Conservation (phyloP, 2,888 invertebrate species). For the Mactromeris polynyma region DNA sequence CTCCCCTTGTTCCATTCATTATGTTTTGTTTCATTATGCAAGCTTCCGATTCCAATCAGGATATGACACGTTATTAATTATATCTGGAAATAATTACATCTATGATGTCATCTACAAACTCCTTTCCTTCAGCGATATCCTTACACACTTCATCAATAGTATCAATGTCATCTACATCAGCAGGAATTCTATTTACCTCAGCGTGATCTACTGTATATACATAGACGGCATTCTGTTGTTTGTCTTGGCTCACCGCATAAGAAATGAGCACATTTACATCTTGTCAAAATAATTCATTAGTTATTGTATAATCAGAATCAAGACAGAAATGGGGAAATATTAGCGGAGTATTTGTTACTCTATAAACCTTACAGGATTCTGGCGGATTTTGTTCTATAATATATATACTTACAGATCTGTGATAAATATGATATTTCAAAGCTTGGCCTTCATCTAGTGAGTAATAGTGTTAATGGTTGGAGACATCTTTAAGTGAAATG, state of each 20-base stretch:
- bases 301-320: conserved; percentile 17
- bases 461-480: too few species aligned
- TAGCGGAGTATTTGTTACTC: background rate
- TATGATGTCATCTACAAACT: background rate
- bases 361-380: background rate
- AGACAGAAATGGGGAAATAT: conserved; percentile 9
- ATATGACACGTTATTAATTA: background rate
- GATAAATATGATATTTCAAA: background rate
- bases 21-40: background rate
- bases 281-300: conserved; percentile 43
- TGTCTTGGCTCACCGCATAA: conserved; percentile 22
- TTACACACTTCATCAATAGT: background rate
- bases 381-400: background rate
- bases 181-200: background rate
- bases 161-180: background rate
- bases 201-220: background rate
- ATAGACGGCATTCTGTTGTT: conserved; percentile 18
- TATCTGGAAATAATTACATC: background rate
- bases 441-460: too few species aligned
- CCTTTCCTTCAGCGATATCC: background rate
- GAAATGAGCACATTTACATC: conserved; percentile 30
- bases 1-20: too few species aligned
- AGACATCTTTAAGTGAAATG: too few species aligned
- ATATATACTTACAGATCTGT: background rate
- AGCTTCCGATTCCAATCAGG: background rate